Evolutionary conservation across 2,797 vertebrate genomes (phyloP), one percentile per base, ranked within the genome.

Genomic region (Otolemur crassicaudatus): DNA sequence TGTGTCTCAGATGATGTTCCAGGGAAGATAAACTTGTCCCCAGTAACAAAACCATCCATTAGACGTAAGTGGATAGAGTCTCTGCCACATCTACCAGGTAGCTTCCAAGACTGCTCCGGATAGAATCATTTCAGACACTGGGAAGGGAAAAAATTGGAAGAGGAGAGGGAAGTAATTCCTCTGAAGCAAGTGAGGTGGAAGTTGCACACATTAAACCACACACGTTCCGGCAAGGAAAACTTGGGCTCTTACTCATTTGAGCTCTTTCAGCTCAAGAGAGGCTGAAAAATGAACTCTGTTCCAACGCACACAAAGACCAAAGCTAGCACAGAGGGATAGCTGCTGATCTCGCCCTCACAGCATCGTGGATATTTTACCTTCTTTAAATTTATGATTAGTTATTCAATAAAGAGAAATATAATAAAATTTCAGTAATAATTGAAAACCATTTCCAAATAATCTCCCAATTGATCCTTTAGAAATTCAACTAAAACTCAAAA

Each of bases 1-100:
- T 90, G 31, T 87, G n/a, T 95, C 79, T 79, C 65, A 61, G 82
- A 29, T 67, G n/a, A 89, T 58, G 31, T 61, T 89, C 34, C 46
- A 34, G 7, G 17, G 67, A 81, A 58, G 49, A 25, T 29, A 34
- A 67, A 9, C 12, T 37, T n/a, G 29, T 53, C 19, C 40, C 23
- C 1, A 72, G 20, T 16, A 37, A 60, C 11, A 31, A 46, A 43
- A 87, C 19, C 25, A 61, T 1, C 19, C 60, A 70, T 31, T 17
- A 14, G 46, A 27, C 17, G 2, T 25, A 14, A 22, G 29, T 20
- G 2, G 6, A 19, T 4, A 20, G 3, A 7, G 76, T 4, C 19
- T 43, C 17, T 69, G 27, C 31, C 29, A 1, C 37, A n/a, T n/a
- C 37, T 27, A 31, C 27, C 10, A 20, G 0, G 1, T 14, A 77